Percentiles rank a stretch among this genome's conserved stretches.
These are phyloP conservation scores for Phalacrocorax carbo DNA, from an alignment of 2,113 vertebrate species.

Conservation along the genomic window DNA sequence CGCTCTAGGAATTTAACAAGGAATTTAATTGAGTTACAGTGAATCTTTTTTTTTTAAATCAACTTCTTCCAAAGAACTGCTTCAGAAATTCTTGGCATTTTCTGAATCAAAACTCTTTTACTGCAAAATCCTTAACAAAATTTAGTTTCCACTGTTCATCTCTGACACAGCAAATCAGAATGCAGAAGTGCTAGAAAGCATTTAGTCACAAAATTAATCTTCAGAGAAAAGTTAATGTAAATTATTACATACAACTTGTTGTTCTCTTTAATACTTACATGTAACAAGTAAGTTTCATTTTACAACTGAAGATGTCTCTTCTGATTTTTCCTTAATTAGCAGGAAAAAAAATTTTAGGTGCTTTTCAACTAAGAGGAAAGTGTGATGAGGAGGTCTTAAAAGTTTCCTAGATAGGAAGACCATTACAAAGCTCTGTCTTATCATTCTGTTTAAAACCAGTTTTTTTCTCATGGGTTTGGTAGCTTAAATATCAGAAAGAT, in stretches of 20 bases:
- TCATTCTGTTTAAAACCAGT: neutral
- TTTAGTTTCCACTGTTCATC: neutral
- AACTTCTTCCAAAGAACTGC: neutral
- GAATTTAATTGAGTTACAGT: neutral
- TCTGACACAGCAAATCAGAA: neutral
- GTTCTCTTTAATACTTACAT: neutral
- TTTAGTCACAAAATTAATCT: neutral
- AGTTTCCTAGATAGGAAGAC: neutral
- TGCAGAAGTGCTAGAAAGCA: neutral
- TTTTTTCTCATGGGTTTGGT: neutral
- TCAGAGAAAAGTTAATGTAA: neutral
- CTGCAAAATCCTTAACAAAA: neutral
- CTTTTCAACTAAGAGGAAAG: neutral
- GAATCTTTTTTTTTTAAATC: neutral
- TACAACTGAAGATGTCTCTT: neutral
- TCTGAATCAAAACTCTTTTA: neutral
- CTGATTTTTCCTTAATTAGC: neutral
- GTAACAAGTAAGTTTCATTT: neutral
- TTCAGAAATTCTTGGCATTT: neutral
- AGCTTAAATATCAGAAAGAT: neutral
- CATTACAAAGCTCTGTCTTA: neutral
- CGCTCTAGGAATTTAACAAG: neutral
- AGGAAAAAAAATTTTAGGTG: neutral
- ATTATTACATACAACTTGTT: neutral
- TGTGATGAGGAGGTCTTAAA: neutral